Evolutionary conservation across 2,888 invertebrate genomes (phyloP).

Genomic region (Dorcus parallelipipedus): DNA sequence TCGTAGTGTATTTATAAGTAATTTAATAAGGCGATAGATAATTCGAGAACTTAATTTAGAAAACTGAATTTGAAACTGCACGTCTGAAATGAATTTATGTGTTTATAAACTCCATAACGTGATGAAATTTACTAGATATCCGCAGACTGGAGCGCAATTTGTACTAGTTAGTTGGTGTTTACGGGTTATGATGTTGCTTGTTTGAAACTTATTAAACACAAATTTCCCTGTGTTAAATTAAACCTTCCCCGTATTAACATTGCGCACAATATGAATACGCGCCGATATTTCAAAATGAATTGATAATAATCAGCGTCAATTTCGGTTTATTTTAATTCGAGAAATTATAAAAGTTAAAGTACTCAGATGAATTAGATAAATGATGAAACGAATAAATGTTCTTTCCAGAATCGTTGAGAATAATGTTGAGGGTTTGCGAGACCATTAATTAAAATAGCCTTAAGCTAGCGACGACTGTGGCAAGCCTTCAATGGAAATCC

Average conservation of each 20-base stretch:
- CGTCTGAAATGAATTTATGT: neutral
- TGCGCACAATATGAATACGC: no score
- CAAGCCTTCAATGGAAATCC: slow-evolving; percentile 4
- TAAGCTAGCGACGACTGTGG: slow-evolving; percentile 17
- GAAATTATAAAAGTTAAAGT: no score
- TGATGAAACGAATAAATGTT: neutral
- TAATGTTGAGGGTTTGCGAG: neutral
- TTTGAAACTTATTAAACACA: neutral
- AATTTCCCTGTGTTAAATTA: neutral
- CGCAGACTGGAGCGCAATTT: neutral
- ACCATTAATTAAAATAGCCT: slow-evolving; percentile 23
- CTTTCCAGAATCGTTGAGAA: slow-evolving; percentile 19
- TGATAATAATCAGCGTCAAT: no score
- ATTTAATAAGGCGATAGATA: no score
- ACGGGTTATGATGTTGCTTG: neutral
- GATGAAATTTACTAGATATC: neutral
- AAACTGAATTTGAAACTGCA: no score
- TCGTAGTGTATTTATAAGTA: no score
- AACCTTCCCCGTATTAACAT: neutral
- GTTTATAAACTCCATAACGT: neutral
- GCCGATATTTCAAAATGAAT: no score
- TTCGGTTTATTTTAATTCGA: no score
- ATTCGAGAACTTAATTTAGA: no score
- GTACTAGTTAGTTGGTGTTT: neutral
- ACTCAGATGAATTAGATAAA: neutral